Evolutionary conservation across 1,140 invertebrate genomes (phyloP), one percentile per base, ranked within the genome.

Genomic region (Drosophila sechellia): DNA sequence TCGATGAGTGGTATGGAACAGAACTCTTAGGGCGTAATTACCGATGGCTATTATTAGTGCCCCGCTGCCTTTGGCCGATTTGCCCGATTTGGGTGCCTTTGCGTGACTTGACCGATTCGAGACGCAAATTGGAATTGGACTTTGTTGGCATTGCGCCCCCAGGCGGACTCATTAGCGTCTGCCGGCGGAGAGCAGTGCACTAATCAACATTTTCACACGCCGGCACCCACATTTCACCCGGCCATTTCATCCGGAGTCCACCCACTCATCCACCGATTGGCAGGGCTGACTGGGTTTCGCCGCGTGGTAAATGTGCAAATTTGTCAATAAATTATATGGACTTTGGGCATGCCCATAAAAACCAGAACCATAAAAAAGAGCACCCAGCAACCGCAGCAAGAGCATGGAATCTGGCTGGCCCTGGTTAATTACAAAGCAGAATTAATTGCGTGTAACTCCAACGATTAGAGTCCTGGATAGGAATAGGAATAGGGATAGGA

Each of bases 401-500:
- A 39, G 37, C 11, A 39, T 39, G 12, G 53, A 31, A 12, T 22
- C 22, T 31, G 12, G 45, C 54, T 70, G 48, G 55, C 56, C 61
- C 77, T 84, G 74, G 76, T 87, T 84, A 87, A 89, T 89, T 87
- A 89, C 83, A 89, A 84, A 87, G 78, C 76, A 84, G 73, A 87
- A 87, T 89, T 87, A 87, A 87, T 87, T 89, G 84, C 68, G 79
- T 87, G 83, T 87, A 87, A 89, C 84, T 89, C 66, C 40, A 57
- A 52, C 84, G 83, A 87, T 87, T 87, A 87, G 84, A 77, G 72
- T 66, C 60, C 54, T 68, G 70, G 68, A 59, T 49, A 34, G 48
- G 48, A 49, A 77, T 80, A 31, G 25, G 59, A 54, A 13, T 13
- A 13, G 37, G 59, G 58, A 13, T 13, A 13, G 37, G 11, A 13